These are phyloP conservation scores for Agrotis clavis DNA, from an alignment of 2,888 invertebrate genomes.

Conservation along the genomic window DNA sequence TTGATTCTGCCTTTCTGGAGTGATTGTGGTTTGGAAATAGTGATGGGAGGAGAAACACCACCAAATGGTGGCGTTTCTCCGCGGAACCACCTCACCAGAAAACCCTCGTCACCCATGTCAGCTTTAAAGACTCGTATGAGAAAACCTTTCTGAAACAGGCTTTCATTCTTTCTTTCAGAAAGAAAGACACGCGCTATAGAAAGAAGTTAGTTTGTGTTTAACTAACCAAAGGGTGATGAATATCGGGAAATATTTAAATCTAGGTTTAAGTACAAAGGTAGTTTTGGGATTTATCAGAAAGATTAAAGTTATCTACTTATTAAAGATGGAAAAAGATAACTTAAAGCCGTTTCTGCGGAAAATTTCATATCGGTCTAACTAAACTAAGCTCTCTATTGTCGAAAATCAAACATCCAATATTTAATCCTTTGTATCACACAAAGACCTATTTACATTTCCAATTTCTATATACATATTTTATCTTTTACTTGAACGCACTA, in stretches of 20 bases:
- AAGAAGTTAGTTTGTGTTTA: neutral
- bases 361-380: no score
- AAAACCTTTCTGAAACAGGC: no score
- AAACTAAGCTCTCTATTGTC: neutral
- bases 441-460: slow-evolving; percentile 36
- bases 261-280: neutral
- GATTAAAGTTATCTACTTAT: neutral
- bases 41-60: no score
- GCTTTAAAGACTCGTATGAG: no score
- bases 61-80: no score
- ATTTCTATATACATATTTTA: slow-evolving; percentile 24
- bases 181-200: neutral
- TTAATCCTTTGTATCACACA: neutral
- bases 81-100: no score
- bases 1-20: no score
- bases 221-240: neutral
- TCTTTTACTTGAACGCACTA: slow-evolving; percentile 22
- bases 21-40: no score
- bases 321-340: no score
- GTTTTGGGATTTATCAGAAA: neutral
- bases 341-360: no score
- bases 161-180: no score
- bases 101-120: no score
- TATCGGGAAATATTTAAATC: neutral
- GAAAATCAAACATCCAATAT: neutral